Base-by-base conservation (phyloP, 2,888 invertebrate genomes). In the Polietes domitor region DNA sequence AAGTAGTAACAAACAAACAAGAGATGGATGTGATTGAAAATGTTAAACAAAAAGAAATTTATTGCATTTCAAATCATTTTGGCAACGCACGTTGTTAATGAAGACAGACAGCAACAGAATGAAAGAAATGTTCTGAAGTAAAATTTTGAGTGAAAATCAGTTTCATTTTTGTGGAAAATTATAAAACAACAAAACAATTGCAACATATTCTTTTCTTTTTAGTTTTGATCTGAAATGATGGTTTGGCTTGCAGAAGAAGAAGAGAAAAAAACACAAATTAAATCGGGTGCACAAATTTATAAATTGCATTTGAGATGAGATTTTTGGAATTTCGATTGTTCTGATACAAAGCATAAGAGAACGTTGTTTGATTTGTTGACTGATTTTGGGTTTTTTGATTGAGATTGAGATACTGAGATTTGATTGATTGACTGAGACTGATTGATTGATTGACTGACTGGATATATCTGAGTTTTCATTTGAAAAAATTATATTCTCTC, bases 401-500 rank as follows among this genome's bases (percentile, higher is more conserved):
- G 81, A 75, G 28, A 26, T 24, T 24, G 26, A 26, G 65, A 65
- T 41, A 65, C 65, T 82, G 73, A 75, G 85, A 86, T 87, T 87
- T 87, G 79, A 37, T 83, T 85, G 83, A 79, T 74, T 82, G 81
- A 70, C 70, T 82, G 63, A 78, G 37, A 65, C 78, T 81, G 78
- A 76, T 72, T 84, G 82, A 83, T 80, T 79, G 82, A 78, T 81
- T 87, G 88, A 88, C 87, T 89, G 72, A 78, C 74, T 77, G 77
- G 75, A 74, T 79, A 86, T 81, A 82, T 70, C 71, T 84, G 82
- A 85, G 47, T 85, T 87, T 86, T 80, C 81, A 86, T 90, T 91
- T 89, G 88, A 89, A 90, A 90, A 90, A 89, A 84, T 84, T 89
- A 89, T 90, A 89, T 89, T 90, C 86, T 87, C 91, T 91, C 91